Base-by-base conservation (phyloP, 2,797 vertebrate species). In the Poecilia gillii region DNA sequence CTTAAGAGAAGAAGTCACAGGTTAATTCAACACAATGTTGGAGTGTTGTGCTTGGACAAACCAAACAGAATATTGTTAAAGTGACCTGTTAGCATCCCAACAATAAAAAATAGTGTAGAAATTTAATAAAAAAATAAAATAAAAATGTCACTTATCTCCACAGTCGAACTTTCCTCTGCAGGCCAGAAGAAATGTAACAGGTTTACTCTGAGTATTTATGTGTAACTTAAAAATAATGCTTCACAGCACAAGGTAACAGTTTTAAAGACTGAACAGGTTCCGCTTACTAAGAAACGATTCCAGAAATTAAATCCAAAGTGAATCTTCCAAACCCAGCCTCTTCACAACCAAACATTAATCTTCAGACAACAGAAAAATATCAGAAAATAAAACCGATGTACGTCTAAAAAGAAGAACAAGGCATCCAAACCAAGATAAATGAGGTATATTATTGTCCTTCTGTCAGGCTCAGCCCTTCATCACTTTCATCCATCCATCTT, bases 401-500 rank as follows among this genome's bases (percentile, higher is more conserved):
- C 18, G 18, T 66, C 64, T 39, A 36, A 1, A 70, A 6, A 68
- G 4, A 41, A 70, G 23, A 14, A n/a, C 12, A 43, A 43, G 23
- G 23, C 23, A n/a, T 70, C 25, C 41, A 43, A 70, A n/a, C 5
- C 4, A 25, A 71, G 41, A 43, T 6, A 73, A 70, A 72, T 16
- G 12, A 72, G 33, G 59, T 74, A 2, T 62, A 33, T 23, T 20
- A 46, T 25, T 41, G 31, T 78, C 73, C 55, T 76, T 46, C 77
- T 75, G 45, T 31, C 25, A 78, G 11, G 12, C 75, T 72, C 13
- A 76, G 4, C 71, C 53, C 28, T 28, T 13, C n/a, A 25, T 46
- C 79, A 80, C 87, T 12, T 86, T 39, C 84, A 25, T 45, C 81
- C 82, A 70, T 39, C 86, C 84, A 43, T 85, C 76, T 0, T 47